These are phyloP conservation scores for Engraulis encrasicolus DNA, from an alignment of 2,113 vertebrate genomes.

Conservation along the genomic window DNA sequence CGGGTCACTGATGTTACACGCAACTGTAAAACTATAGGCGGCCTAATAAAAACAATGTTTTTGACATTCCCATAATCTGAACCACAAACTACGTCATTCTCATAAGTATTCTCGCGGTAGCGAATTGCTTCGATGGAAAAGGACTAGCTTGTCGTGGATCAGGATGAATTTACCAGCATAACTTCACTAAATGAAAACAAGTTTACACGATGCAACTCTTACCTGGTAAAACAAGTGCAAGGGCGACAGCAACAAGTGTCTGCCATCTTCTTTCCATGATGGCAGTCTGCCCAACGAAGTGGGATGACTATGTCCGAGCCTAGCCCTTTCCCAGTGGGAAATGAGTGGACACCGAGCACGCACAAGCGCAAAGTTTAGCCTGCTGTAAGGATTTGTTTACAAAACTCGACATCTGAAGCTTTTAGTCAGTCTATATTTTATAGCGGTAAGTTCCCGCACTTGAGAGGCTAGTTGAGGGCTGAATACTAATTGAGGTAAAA, in stretches of 20 bases:
- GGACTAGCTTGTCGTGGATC: too few relatives aligned
- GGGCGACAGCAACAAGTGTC: conserved; percentile 36
- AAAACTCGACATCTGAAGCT: not conserved
- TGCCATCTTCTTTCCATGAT: conserved; percentile 42
- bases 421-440: not conserved
- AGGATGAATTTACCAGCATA: too few relatives aligned
- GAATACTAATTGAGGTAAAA: conserved; percentile 55
- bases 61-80: too few relatives aligned
- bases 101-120: too few relatives aligned
- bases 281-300: not conserved
- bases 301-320: not conserved
- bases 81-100: too few relatives aligned
- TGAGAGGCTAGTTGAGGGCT: conserved; percentile 20
- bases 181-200: not conserved
- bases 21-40: too few relatives aligned
- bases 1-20: too few relatives aligned
- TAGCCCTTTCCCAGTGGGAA: not conserved
- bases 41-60: too few relatives aligned
- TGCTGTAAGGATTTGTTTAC: not conserved
- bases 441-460: conserved; percentile 7
- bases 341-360: not conserved
- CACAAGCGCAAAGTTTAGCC: not conserved
- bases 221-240: conserved; percentile 40
- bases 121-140: too few relatives aligned
- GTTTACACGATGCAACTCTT: not conserved